Evolutionary conservation across 2,113 vertebrate genomes (phyloP).

Genomic region (Pica pica): DNA sequence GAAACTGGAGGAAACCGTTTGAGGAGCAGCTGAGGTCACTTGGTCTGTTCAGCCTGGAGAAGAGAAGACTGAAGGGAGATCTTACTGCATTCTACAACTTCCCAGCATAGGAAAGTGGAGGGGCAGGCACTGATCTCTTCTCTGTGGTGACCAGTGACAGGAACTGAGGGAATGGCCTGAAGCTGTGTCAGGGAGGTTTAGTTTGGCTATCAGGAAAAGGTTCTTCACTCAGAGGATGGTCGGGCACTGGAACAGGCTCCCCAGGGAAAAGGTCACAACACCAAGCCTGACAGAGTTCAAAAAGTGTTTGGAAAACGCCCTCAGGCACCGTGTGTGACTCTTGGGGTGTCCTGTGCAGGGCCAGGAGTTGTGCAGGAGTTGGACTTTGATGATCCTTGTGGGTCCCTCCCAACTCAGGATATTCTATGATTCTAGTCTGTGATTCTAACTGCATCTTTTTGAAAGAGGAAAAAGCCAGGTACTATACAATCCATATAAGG

Average conservation of each 20-base stretch:
- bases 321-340: not conserved
- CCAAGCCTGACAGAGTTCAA: fast-evolving
- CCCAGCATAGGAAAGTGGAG: not conserved
- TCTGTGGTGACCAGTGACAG: not conserved
- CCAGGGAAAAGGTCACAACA: not conserved
- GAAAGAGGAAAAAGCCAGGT: not conserved
- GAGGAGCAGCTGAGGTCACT: fast-evolving
- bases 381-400: not conserved
- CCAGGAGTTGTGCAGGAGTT: not conserved
- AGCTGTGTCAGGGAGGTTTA: not conserved
- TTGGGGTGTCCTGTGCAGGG: not conserved
- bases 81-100: not conserved
- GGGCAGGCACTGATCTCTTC: not conserved
- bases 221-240: fast-evolving
- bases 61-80: not conserved
- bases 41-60: not conserved
- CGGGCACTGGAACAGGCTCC: not conserved
- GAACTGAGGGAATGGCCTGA: fast-evolving
- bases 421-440: not conserved
- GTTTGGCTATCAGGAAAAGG: not conserved
- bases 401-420: not conserved
- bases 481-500: not conserved
- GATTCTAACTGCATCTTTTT: not conserved
- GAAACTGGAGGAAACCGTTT: fast-evolving
- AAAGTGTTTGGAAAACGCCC: not conserved